These are phyloP conservation scores for Danionella cerebrum DNA, from an alignment of 2,113 vertebrate genomes.

Conservation along the genomic window DNA sequence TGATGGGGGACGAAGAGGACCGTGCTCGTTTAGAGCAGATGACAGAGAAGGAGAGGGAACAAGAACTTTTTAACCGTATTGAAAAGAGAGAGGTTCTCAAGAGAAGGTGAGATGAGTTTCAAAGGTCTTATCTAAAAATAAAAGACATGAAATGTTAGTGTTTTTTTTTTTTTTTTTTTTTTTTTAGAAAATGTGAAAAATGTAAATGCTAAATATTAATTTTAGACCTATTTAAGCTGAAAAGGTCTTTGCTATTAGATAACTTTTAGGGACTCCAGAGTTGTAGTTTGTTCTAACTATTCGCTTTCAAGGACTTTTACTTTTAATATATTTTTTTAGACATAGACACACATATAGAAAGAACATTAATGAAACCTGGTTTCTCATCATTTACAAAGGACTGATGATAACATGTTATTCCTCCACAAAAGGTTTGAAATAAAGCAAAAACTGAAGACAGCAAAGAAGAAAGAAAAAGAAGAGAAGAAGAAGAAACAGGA, in stretches of 20 bases:
- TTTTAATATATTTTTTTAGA: no score
- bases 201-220: no score
- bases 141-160: no score
- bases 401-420: background rate
- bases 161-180: background rate
- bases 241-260: background rate
- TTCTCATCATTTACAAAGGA: no score
- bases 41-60: constrained; percentile 96
- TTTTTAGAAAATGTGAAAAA: background rate
- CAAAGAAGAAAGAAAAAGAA: constrained; percentile 97
- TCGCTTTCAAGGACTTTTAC: no score
- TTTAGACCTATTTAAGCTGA: no score
- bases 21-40: constrained; percentile 92
- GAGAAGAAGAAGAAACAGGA: constrained; percentile 98
- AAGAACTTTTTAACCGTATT: constrained; percentile 95
- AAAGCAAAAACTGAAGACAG: constrained; percentile 95
- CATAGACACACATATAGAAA: no score
- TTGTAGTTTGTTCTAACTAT: no score
- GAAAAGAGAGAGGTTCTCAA: constrained; percentile 97
- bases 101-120: constrained; percentile 73
- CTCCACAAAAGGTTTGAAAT: constrained; percentile 85
- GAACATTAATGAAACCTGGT: no score
- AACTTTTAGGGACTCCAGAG: no score
- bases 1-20: constrained; percentile 98
- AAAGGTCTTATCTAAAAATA: background rate